Percentiles rank a stretch among this genome's conserved stretches.
phyloP scores from a whole-genome alignment of 2,797 vertebrate genomes.

The Neosilurus hyrtlii region DNA sequence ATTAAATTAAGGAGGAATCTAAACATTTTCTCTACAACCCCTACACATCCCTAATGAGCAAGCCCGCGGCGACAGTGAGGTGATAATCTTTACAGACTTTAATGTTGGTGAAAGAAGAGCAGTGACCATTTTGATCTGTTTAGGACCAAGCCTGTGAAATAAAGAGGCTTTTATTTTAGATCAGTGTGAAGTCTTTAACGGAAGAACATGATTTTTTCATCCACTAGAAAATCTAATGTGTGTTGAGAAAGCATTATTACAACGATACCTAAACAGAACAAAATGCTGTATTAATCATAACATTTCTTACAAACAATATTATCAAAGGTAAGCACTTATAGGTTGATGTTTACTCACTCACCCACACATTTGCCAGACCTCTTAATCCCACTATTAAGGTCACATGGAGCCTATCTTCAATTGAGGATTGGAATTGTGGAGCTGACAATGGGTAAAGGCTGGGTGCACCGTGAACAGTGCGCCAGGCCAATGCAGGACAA shows the following conservation, averaged over 20 bases:
- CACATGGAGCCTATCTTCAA: too few species aligned
- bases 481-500: too few species aligned
- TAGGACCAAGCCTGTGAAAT: not conserved
- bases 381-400: too few species aligned
- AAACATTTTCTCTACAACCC: too few species aligned
- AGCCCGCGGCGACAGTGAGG: not conserved
- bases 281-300: not conserved
- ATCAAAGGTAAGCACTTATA: not conserved
- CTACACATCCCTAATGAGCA: too few species aligned
- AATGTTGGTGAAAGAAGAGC: too few species aligned
- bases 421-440: too few species aligned
- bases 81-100: not conserved
- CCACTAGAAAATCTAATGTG: not conserved
- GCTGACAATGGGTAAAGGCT: too few species aligned
- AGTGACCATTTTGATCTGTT: not conserved
- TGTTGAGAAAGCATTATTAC: not conserved
- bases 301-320: not conserved
- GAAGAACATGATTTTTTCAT: not conserved
- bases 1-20: too few species aligned
- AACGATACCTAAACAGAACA: slow-evolving; percentile 24
- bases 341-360: too few species aligned
- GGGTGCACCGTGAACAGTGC: too few species aligned
- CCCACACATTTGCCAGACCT: too few species aligned
- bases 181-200: not conserved
- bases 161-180: not conserved